Evolutionary conservation across 2,797 vertebrate species (phyloP), one percentile per base, ranked within the genome.

Genomic region (Apodemus agrarius): DNA sequence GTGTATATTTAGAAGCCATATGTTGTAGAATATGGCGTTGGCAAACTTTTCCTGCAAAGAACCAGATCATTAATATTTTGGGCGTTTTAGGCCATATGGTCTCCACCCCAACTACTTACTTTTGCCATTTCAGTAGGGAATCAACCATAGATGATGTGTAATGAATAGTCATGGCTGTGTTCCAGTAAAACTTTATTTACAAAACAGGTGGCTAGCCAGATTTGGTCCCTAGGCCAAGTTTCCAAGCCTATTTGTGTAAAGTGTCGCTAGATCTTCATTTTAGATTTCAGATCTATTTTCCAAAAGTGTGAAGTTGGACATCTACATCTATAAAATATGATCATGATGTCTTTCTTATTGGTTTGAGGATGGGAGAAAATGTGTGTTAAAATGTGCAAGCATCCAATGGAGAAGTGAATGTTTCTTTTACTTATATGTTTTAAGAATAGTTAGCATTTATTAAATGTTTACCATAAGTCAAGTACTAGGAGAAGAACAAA

Each of bases 171-270:
- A 37, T 40, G 67, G n/a, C 57, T 59, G 9, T 84, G n/a, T 16
- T 95, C 59, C 81, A 57, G 88, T 81, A 93, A 80, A 84, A 81
- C 75, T 95, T 96, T 89, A 89, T 92, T 89, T 86, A 91, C 29
- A 89, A 79, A 95, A 78, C 40, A 92, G 52, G 74, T 34, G 22
- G 69, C 24, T 37, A 12, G 46, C 46, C 74, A 92, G 34, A 95
- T 61, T 54, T 87, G 61, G 22, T 63, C 67, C 40, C 75, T 29
- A 31, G 83, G 76, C 92, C 69, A 29, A 19, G 91, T 80, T 84
- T 61, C n/a, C 72, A 79, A 57, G 11, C 4, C n/a, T 2, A 3
- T 61, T 79, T 65, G 1, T 84, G n/a, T n/a, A 88, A 88, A 43
- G 52, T 78, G 22, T 65, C 87, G 21, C 16, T 65, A 96, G 85